These are phyloP conservation scores for Petrosia ficiformis DNA, from an alignment of 37 sponge, comb jelly and placozoan species.

Conservation along the genomic window DNA sequence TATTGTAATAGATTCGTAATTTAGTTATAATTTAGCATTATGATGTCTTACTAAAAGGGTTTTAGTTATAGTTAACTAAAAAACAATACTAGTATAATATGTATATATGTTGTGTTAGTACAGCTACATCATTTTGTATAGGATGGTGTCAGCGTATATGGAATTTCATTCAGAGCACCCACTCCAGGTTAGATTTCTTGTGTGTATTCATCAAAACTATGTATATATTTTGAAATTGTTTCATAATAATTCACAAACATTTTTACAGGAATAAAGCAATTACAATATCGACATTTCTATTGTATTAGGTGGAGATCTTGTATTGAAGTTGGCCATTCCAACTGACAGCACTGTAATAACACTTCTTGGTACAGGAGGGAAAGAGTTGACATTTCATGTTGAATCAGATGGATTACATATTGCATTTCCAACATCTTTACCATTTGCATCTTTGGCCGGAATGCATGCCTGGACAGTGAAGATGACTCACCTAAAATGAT, in stretches of 20 bases:
- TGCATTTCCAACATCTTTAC: neutral
- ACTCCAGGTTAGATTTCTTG: constrained; percentile 37
- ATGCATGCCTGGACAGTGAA: neutral
- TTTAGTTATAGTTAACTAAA: too few species aligned
- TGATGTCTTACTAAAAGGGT: too few species aligned
- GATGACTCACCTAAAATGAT: too few species aligned
- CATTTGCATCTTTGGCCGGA: neutral
- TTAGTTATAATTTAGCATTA: too few species aligned
- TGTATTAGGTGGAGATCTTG: neutral
- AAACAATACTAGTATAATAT: too few species aligned
- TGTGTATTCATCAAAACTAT: too few species aligned
- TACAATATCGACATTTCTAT: neutral
- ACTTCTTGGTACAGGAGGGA: neutral
- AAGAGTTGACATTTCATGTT: neutral
- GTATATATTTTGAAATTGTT: too few species aligned
- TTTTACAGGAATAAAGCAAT: too few species aligned
- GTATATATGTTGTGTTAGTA: too few species aligned
- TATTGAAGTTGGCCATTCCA: neutral
- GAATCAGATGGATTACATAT: neutral
- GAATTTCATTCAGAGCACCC: constrained; percentile 46
- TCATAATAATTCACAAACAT: too few species aligned
- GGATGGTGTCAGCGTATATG: constrained; percentile 55
- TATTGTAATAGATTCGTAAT: too few species aligned
- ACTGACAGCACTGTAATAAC: neutral
- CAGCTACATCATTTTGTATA: too few species aligned